Percentiles rank a stretch among this genome's conserved stretches.
These are phyloP conservation scores for Apodemus agrarius DNA, from an alignment of 2,797 vertebrate species.

Conservation along the genomic window DNA sequence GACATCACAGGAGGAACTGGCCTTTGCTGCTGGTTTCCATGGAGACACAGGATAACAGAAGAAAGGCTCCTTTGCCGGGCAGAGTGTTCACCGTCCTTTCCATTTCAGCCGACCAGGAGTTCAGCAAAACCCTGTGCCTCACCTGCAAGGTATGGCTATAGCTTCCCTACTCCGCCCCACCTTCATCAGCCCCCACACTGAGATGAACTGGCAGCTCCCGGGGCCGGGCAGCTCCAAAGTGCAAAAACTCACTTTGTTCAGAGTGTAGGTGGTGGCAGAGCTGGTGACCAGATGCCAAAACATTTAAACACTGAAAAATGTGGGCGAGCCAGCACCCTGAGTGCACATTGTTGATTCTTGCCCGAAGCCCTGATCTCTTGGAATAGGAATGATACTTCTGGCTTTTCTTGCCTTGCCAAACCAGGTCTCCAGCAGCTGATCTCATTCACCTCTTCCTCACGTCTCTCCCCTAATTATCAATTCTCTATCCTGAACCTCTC, in stretches of 20 bases:
- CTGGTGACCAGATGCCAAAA: not conserved
- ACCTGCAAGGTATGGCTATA: not conserved
- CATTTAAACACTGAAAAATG: not conserved
- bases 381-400: not conserved
- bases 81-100: not conserved
- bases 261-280: not conserved
- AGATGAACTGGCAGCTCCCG: not conserved
- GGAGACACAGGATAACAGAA: not conserved
- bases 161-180: not conserved
- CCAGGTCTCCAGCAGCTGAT: not conserved
- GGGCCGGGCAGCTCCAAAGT: not conserved
- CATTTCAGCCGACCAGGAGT: not conserved
- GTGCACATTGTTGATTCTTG: not conserved
- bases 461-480: not conserved
- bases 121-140: not conserved
- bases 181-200: not conserved
- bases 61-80: not conserved
- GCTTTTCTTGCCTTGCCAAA: not conserved
- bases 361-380: not conserved
- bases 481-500: not conserved
- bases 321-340: not conserved
- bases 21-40: not conserved
- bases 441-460: not conserved
- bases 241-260: not conserved
- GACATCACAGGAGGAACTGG: not conserved